Evolutionary conservation across 2,888 invertebrate genomes (phyloP).

Genomic region (Philonicus albiceps): DNA sequence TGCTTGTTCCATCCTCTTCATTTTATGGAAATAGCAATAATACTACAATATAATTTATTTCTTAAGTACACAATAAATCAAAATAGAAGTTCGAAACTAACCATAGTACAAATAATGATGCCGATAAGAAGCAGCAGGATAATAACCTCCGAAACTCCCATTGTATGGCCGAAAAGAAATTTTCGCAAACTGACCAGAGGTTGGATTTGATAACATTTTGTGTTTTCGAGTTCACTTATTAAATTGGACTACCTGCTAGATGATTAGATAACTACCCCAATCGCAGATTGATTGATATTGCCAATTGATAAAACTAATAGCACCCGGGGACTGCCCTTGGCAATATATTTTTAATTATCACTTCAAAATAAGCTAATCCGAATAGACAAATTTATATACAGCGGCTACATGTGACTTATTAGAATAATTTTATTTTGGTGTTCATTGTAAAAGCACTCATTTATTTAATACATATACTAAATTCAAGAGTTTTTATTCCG

Average conservation of each 20-base stretch:
- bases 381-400: not conserved
- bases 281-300: not conserved
- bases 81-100: not conserved
- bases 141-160: not conserved
- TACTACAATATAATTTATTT: not conserved
- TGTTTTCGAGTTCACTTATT: not conserved
- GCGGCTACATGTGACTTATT: not conserved
- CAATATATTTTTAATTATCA: not conserved
- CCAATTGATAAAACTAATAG: not conserved
- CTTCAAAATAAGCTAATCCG: not conserved
- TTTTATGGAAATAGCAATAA: conserved; percentile 5
- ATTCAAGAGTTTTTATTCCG: too few relatives aligned
- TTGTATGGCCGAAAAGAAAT: not conserved
- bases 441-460: too few relatives aligned
- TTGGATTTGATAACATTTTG: not conserved
- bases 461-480: too few relatives aligned
- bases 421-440: too few relatives aligned
- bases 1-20: not conserved
- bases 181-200: not conserved
- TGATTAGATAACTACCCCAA: not conserved
- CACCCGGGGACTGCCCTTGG: not conserved
- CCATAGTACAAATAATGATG: not conserved
- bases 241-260: not conserved
- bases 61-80: not conserved
- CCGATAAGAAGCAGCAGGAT: not conserved